Evolutionary conservation across 2,797 vertebrate genomes (phyloP).

Genomic region (Pagetopsis macropterus): DNA sequence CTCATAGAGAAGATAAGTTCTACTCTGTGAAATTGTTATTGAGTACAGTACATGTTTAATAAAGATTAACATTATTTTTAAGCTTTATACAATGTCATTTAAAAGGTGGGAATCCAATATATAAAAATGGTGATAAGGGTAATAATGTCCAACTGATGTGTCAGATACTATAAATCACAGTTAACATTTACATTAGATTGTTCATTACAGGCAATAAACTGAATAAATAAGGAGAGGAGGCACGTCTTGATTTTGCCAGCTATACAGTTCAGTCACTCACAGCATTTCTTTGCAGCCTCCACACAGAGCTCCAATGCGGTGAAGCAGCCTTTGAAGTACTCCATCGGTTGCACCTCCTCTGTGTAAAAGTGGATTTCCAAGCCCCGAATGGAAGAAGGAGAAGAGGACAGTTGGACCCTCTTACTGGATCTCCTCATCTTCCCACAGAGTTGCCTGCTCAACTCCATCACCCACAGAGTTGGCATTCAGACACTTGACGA

Average conservation of each 20-base stretch:
- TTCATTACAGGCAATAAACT: not conserved
- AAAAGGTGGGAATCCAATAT: not conserved
- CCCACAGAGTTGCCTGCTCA: conserved; percentile 95
- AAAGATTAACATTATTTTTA: not conserved
- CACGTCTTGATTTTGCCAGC: not conserved
- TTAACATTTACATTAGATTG: not conserved
- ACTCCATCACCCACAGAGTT: conserved; percentile 87
- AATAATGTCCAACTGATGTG: not conserved
- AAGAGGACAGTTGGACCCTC: conserved; percentile 79
- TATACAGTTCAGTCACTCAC: conserved; percentile 76
- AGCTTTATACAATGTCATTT: not conserved
- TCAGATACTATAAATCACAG: not conserved
- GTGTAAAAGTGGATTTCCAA: conserved; percentile 91
- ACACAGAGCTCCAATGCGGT: conserved; percentile 91
- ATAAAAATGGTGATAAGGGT: not conserved
- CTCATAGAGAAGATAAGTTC: not conserved
- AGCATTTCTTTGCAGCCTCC: conserved; percentile 89
- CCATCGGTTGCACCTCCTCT: conserved; percentile 81
- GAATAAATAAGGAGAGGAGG: not conserved
- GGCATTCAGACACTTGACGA: conserved; percentile 87
- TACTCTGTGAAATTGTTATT: not conserved
- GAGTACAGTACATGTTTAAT: not conserved
- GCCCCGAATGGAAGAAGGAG: conserved; percentile 80
- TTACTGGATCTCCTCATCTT: conserved; percentile 91
- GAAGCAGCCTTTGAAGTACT: conserved; percentile 84